Conservation (phyloP, 2,113 vertebrate species). For the Sylvia atricapilla region DNA sequence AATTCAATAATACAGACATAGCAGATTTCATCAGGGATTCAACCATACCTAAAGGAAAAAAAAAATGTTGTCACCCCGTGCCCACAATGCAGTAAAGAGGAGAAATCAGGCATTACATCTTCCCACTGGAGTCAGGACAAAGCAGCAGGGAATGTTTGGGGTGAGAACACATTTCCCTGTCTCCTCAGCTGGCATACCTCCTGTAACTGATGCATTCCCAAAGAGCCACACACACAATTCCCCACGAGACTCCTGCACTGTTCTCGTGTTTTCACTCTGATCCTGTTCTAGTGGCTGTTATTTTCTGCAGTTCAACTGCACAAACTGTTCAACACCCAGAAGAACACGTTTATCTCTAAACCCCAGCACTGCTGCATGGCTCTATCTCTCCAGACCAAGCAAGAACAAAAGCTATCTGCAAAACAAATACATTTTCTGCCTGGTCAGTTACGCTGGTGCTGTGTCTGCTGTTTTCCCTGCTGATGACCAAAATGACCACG, state of each 20-base stretch:
- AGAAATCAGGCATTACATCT: background rate
- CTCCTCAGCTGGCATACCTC: background rate
- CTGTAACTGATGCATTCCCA: background rate
- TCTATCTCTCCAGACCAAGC: conserved; percentile 34
- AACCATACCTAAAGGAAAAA: background rate
- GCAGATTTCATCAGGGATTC: background rate
- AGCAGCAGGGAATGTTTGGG: background rate
- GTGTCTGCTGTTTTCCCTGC: background rate
- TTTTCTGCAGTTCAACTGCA: background rate
- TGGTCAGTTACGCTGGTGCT: background rate
- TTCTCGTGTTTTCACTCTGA: background rate
- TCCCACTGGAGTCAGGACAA: background rate
- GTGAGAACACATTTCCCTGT: rapidly evolving
- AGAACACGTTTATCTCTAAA: conserved; percentile 20
- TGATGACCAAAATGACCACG: background rate
- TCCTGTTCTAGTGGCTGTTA: background rate
- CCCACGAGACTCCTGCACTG: rapidly evolving
- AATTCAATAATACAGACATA: background rate
- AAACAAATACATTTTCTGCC: background rate
- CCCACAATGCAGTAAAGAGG: rapidly evolving
- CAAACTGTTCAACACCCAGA: background rate
- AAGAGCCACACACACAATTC: background rate
- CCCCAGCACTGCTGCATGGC: background rate
- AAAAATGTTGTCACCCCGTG: background rate
- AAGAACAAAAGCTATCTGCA: background rate